These are phyloP conservation scores for Gastrophysa polygoni DNA, from an alignment of 2,888 invertebrate species.

Conservation along the genomic window DNA sequence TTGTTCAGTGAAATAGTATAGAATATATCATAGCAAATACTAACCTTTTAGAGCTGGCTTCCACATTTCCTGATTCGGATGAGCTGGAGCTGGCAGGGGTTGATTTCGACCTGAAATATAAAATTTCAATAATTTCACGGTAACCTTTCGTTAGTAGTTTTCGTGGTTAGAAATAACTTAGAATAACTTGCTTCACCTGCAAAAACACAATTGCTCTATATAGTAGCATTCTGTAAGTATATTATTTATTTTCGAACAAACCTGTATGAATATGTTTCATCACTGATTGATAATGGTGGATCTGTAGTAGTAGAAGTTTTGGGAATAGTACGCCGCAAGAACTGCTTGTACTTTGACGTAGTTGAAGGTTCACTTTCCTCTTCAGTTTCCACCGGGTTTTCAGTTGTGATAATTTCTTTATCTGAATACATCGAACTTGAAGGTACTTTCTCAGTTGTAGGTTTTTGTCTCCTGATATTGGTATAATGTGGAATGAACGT, in stretches of 20 bases:
- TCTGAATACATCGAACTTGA: slow-evolving; percentile 40
- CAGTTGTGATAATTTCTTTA: slow-evolving; percentile 39
- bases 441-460: slow-evolving; percentile 55
- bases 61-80: slow-evolving; percentile 3
- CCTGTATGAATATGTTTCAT: slow-evolving; percentile 11
- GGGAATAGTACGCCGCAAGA: slow-evolving; percentile 39
- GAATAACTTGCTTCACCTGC: no score
- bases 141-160: no score
- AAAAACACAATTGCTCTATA: no score
- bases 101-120: slow-evolving; percentile 19
- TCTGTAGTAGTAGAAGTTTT: slow-evolving; percentile 31
- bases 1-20: neutral
- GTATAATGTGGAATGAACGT: slow-evolving; percentile 65
- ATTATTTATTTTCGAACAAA: neutral
- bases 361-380: slow-evolving; percentile 22
- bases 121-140: neutral
- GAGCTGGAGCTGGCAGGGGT: slow-evolving; percentile 10
- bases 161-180: no score
- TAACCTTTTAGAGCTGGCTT: slow-evolving; percentile 13
- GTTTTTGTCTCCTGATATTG: slow-evolving; percentile 71
- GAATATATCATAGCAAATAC: neutral
- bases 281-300: neutral
- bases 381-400: slow-evolving; percentile 21
- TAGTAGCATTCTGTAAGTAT: no score
- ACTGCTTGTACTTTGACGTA: slow-evolving; percentile 34